These are phyloP conservation scores for Sebastes aleutianus DNA, from an alignment of 2,797 vertebrate species.

Conservation along the genomic window DNA sequence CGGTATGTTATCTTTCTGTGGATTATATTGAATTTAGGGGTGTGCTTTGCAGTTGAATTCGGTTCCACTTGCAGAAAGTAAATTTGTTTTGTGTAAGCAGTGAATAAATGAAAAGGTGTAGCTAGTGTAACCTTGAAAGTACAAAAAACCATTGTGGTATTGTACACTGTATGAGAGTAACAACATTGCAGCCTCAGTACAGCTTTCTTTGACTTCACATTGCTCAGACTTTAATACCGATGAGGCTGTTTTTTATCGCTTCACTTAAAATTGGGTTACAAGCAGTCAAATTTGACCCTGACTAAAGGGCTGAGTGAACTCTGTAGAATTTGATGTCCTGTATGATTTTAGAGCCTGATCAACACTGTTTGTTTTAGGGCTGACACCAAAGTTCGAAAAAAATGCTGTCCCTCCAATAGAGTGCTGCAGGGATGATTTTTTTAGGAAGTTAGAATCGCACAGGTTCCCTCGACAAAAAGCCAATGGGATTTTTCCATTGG, in stretches of 20 bases:
- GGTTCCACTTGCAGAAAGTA: constrained; percentile 1
- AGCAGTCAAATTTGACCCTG: not conserved
- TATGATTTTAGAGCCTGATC: not conserved
- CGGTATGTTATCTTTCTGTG: constrained; percentile 18
- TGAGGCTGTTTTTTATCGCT: not conserved
- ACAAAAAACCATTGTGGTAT: not conserved
- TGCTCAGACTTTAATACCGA: not conserved
- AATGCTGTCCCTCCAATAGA: not conserved
- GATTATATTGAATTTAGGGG: constrained; percentile 8
- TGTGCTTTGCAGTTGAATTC: constrained; percentile 17
- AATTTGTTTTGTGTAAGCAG: not conserved
- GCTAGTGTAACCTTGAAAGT: constrained; percentile 6
- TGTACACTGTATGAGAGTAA: not conserved
- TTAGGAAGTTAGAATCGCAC: too few species aligned
- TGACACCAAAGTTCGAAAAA: not conserved
- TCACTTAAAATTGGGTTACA: not conserved
- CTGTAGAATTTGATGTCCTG: not conserved
- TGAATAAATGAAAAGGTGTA: not conserved
- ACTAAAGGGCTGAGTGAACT: not conserved
- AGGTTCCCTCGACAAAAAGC: too few species aligned
- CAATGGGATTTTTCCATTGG: too few species aligned
- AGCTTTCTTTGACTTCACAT: not conserved
- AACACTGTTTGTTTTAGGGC: not conserved
- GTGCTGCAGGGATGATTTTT: too few species aligned
- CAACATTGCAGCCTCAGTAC: not conserved